Conservation (phyloP, 1,140 invertebrate genomes). For the Philaenus spumarius region DNA sequence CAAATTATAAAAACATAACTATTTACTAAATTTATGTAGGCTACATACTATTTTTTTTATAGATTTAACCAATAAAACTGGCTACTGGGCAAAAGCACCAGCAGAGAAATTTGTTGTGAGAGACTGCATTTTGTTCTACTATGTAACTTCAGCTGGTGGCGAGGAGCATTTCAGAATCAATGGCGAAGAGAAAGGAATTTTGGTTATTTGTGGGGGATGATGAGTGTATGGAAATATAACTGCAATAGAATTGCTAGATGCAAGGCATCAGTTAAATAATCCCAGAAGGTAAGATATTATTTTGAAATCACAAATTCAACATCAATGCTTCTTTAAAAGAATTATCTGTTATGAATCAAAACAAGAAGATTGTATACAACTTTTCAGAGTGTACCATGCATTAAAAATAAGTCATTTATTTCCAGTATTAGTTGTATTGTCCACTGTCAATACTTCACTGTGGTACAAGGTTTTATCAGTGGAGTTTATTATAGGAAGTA, state of each 20-base stretch:
- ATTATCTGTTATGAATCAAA: no score
- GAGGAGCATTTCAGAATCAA: slow-evolving; percentile 94
- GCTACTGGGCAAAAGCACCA: slow-evolving; percentile 96
- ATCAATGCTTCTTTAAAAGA: no score
- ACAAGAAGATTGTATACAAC: no score
- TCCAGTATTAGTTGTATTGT: no score
- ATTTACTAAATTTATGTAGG: no score
- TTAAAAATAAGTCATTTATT: no score
- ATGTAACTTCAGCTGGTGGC: slow-evolving; percentile 80
- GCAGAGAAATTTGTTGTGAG: slow-evolving; percentile 85
- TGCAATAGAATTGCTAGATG: slow-evolving; percentile 83
- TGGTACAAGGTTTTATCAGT: no score
- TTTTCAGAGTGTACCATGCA: no score
- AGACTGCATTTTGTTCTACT: slow-evolving; percentile 85
- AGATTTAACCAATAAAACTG: slow-evolving; percentile 93
- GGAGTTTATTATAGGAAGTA: no score
- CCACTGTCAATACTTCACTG: no score
- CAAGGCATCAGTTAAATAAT: slow-evolving; percentile 55
- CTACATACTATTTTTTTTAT: slow-evolving; percentile 25
- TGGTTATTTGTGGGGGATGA: slow-evolving; percentile 81
- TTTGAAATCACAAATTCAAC: no score
- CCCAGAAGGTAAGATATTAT: slow-evolving; percentile 47
- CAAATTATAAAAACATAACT: no score
- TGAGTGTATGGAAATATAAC: slow-evolving; percentile 98
- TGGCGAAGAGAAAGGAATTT: slow-evolving; percentile 91